Base-by-base conservation (phyloP, 2,113 vertebrate genomes). In the Climacteris rufus region DNA sequence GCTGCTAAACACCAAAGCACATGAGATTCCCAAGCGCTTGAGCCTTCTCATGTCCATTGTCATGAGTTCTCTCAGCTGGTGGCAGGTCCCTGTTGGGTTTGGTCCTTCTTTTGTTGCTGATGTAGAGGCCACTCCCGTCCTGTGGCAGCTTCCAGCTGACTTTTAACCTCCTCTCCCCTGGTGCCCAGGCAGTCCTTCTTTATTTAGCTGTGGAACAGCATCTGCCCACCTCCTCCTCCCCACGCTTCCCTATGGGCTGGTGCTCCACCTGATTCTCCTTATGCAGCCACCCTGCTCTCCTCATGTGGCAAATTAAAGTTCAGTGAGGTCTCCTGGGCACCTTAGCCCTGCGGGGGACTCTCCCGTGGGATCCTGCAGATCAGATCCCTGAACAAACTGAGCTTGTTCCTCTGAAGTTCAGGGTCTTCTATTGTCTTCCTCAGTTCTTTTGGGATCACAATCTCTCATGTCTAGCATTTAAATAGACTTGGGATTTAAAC, bases 171-270 rank as follows among this genome's bases (percentile, higher is more conserved):
- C 8, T 63, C 10, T 40, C 4, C 7, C 4, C 30, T 63, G 6
- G 7, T 80, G 30, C 18, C 25, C 28, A 8, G 35, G 37, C 47
- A 63, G 17, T 20, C 15, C 17, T 83, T 64, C 39, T 45, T 13
- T 33, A 24, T 16, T 53, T n/a, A n/a, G 24, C 6, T 9, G 12
- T 74, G 0, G 1, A 35, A 25, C 20, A 69, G 49, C 19, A 18
- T 28, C 49, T 74, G 33, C 9, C 19, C 1, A 2, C 8, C 2
- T 14, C 6, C 27, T 76, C 9, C 28, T 39, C 40, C 1, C 0
- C 6, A 2, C 2, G 7, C 59, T 77, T 45, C 59, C 24, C 44
- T 31, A 31, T 9, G 35, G 23, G 4, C 13, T 78, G 50, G 22
- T 50, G 25, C 40, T 79, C 45, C 47, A 33, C 15, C 3, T 5